Percentiles rank a stretch among this genome's conserved stretches.
phyloP scores from a whole-genome alignment of 1,140 invertebrate genomes.

The Pentalonia nigronervosa region DNA sequence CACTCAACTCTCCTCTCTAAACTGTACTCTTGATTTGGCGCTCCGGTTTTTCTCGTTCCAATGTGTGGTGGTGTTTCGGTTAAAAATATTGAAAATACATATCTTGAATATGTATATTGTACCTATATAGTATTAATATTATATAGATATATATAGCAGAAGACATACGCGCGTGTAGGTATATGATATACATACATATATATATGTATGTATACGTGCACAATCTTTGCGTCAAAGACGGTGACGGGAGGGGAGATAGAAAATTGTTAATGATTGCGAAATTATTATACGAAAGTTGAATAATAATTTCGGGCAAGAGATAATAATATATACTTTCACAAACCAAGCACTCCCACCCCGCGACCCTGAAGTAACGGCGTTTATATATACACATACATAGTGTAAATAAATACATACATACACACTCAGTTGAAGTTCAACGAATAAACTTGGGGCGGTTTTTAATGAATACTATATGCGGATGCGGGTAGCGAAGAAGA shows the following conservation, averaged over 20 bases:
- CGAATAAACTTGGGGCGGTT: conserved; percentile 39
- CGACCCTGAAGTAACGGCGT: not conserved
- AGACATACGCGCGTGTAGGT: not conserved
- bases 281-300: conserved; percentile 54
- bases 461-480: conserved; percentile 41
- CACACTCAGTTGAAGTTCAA: conserved; percentile 5
- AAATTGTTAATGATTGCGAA: conserved; percentile 42
- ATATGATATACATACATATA: not conserved
- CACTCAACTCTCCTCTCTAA: conserved; percentile 56
- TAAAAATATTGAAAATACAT: conserved; percentile 22
- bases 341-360: not conserved
- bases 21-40: conserved; percentile 49
- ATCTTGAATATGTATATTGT: not conserved
- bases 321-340: conserved; percentile 22
- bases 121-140: not conserved
- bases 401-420: not conserved
- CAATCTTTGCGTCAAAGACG: not conserved
- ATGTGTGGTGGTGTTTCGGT: not conserved
- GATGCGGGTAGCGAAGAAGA: not conserved
- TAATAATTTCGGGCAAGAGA: conserved; percentile 28
- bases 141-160: not conserved
- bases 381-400: not conserved
- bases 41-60: conserved; percentile 45
- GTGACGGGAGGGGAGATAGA: not conserved
- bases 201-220: not conserved